A percentile compares a stretch with the other conserved stretches of the same genome.
These are phyloP conservation scores for Eriocheir sinensis DNA, from an alignment of 1,140 invertebrate species.

Conservation along the genomic window DNA sequence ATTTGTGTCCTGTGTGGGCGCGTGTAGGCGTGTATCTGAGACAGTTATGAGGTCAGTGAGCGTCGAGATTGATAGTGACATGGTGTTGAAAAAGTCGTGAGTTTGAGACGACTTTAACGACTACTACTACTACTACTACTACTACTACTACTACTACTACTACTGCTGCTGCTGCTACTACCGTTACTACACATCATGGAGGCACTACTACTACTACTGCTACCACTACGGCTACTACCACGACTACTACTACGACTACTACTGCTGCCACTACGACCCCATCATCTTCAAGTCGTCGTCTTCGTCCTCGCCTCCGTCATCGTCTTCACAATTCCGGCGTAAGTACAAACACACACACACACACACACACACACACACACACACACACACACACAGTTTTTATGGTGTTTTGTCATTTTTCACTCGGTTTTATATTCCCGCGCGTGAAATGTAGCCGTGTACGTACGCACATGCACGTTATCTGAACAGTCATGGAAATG, in stretches of 20 bases:
- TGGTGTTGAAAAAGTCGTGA: background rate
- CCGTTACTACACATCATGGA: no score
- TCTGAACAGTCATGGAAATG: no score
- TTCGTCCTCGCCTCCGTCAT: constrained; percentile 17
- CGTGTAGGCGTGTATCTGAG: background rate
- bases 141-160: no score
- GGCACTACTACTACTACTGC: background rate
- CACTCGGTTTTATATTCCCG: no score
- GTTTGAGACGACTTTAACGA: background rate
- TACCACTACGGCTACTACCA: background rate
- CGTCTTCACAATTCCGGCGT: background rate
- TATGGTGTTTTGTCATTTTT: no score
- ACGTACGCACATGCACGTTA: constrained; percentile 4
- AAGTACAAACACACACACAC: constrained; percentile 28
- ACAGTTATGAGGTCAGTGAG: background rate
- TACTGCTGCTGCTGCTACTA: background rate
- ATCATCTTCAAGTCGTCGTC: background rate
- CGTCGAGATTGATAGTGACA: background rate
- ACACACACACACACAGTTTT: background rate
- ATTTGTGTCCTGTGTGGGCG: background rate
- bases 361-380: constrained; percentile 43
- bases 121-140: no score
- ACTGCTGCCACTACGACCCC: background rate
- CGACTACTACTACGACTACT: background rate
- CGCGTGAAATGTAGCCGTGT: background rate